phyloP scores from a whole-genome alignment of 92 coral and sea anemone species.

The Paragorgia papillata region DNA sequence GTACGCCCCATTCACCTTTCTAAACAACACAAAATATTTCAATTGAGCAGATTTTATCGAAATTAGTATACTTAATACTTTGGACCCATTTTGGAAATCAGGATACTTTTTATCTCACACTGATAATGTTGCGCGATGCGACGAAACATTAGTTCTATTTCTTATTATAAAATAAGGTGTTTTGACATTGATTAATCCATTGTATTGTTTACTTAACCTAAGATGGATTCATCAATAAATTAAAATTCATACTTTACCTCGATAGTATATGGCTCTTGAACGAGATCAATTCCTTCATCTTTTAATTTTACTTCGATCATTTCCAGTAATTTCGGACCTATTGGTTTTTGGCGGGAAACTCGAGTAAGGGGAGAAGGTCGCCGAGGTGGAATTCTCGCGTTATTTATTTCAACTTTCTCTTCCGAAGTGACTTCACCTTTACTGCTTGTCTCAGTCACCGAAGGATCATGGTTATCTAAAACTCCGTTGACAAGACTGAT shows the following conservation, averaged over 20 bases:
- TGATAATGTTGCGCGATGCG: no score
- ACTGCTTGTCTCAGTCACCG: conserved; percentile 5
- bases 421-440: conserved; percentile 15
- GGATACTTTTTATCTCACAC: no score
- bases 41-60: no score
- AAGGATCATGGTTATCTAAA: conserved; percentile 2
- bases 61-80: no score
- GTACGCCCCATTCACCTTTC: conserved; percentile 91
- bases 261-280: conserved; percentile 78
- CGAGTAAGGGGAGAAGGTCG: conserved; percentile 54
- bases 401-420: neutral
- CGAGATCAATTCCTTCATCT: conserved; percentile 82
- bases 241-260: no score
- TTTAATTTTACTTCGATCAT: conserved; percentile 82
- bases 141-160: no score
- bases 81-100: no score
- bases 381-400: neutral
- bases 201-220: no score
- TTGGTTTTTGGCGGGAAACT: conserved; percentile 69
- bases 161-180: no score
- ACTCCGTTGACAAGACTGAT: conserved; percentile 2
- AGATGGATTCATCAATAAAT: no score
- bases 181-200: no score
- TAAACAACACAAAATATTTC: conserved; percentile 24
- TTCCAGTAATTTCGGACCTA: conserved; percentile 77